phyloP scores from a whole-genome alignment of 2,888 invertebrate species.

The Dorcus hopei region DNA sequence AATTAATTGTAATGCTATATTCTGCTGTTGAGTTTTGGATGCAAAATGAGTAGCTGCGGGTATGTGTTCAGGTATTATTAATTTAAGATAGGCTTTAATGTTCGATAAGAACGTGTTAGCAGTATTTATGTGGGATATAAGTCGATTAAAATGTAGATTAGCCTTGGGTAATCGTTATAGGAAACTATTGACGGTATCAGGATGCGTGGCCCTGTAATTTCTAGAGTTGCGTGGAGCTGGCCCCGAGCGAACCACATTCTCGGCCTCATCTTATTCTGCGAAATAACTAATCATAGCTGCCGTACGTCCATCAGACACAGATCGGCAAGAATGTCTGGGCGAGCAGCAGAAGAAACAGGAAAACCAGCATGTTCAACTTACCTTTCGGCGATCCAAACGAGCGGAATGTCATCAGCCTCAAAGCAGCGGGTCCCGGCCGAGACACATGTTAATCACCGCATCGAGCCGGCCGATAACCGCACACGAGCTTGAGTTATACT shows the following conservation, averaged over 20 bases:
- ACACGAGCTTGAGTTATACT: conserved; percentile 9
- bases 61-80: not conserved
- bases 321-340: conserved; percentile 8
- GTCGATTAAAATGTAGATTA: conserved; percentile 19
- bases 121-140: not conserved
- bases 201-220: conserved; percentile 35
- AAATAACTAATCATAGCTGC: conserved; percentile 19
- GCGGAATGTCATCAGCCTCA: conserved; percentile 38
- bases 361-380: conserved; percentile 26
- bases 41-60: too few species aligned
- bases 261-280: conserved; percentile 23
- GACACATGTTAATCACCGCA: conserved; percentile 31
- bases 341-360: conserved; percentile 6
- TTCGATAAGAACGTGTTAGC: not conserved
- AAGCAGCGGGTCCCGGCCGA: conserved; percentile 22
- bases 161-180: conserved; percentile 29
- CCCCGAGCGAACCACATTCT: conserved; percentile 30
- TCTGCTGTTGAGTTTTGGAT: too few species aligned
- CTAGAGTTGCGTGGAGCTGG: conserved; percentile 29
- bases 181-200: conserved; percentile 28
- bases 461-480: conserved; percentile 10
- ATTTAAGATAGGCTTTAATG: not conserved
- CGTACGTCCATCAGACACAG: not conserved
- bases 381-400: conserved; percentile 37
- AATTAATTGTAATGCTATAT: too few species aligned